Conservation (phyloP, 2,797 vertebrate species). For the Sitta carolinensis region DNA sequence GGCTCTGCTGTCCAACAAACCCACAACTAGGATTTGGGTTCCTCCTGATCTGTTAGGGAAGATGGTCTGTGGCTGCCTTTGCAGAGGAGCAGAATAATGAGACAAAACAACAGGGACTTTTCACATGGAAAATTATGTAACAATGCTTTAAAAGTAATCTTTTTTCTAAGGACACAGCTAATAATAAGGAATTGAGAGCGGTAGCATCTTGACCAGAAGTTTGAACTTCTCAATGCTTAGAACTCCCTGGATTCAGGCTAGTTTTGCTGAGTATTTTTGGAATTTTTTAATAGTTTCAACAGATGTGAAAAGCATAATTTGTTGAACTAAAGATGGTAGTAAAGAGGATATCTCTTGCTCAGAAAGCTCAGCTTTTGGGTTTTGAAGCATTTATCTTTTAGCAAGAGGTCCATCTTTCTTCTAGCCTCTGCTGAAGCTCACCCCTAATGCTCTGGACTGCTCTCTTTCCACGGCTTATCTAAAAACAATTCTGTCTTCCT, state of each 20-base stretch:
- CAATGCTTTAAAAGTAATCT: not conserved
- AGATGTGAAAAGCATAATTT: not conserved
- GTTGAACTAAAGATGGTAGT: not conserved
- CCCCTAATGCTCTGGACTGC: not conserved
- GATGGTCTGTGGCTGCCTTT: not conserved
- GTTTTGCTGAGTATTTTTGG: not conserved
- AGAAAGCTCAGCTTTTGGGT: not conserved
- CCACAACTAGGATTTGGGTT: not conserved
- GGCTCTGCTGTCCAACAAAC: not conserved
- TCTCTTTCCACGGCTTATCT: slow-evolving; percentile 48
- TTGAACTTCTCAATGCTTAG: not conserved
- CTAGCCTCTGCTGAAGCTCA: slow-evolving; percentile 11
- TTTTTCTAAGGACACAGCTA: not conserved
- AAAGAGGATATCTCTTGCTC: not conserved
- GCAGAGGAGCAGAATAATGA: not conserved
- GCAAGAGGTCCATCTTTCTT: not conserved
- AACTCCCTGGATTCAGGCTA: not conserved
- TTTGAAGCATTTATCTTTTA: slow-evolving; percentile 18
- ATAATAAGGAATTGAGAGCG: not conserved
- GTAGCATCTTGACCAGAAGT: not conserved
- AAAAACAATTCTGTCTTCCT: slow-evolving; percentile 38
- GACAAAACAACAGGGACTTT: not conserved
- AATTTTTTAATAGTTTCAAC: not conserved
- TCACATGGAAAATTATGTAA: not conserved
- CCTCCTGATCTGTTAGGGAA: not conserved